These are phyloP conservation scores for Temnothorax longispinosus DNA, from an alignment of 1,140 invertebrate genomes.

Conservation along the genomic window DNA sequence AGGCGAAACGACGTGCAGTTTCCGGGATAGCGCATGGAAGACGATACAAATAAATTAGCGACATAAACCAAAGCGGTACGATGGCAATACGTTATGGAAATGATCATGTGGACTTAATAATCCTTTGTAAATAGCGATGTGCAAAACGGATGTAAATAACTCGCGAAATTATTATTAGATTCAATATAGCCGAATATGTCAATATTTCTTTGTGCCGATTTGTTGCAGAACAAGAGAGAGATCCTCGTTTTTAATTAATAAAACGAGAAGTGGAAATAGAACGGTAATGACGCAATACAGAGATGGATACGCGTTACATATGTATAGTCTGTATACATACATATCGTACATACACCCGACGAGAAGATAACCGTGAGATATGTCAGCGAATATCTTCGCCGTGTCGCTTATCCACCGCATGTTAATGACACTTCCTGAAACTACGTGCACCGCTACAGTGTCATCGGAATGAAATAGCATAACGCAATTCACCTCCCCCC, in stretches of 20 bases:
- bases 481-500: background rate
- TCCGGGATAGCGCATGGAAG: background rate
- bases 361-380: constrained; percentile 41
- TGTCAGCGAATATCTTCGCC: constrained; percentile 37
- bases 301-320: background rate
- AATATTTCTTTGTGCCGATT: constrained; percentile 2
- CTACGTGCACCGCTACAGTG: background rate
- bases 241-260: constrained; percentile 16
- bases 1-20: too few species aligned
- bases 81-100: background rate
- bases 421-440: constrained; percentile 41
- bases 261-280: constrained; percentile 18
- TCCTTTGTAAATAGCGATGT: background rate
- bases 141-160: too few species aligned
- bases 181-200: background rate
- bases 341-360: background rate
- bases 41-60: background rate
- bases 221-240: background rate
- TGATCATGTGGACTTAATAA: background rate
- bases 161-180: constrained; percentile 5
- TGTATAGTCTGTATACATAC: background rate
- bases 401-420: constrained; percentile 23
- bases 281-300: constrained; percentile 12
- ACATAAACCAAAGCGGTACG: background rate
- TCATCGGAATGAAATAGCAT: constrained; percentile 32